Conservation (phyloP, 1,140 invertebrate genomes). For the Scylla paramamosain region DNA sequence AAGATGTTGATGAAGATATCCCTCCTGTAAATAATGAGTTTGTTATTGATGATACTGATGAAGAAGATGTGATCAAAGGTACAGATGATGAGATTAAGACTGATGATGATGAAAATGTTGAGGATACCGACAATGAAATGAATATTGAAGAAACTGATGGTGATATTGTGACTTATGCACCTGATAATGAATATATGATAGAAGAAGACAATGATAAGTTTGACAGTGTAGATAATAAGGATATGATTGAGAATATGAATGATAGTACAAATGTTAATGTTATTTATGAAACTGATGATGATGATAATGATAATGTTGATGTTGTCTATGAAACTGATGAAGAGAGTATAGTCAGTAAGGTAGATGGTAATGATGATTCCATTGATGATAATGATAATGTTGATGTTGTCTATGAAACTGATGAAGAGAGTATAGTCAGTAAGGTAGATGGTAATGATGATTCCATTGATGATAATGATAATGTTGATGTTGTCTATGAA, state of each 20-base stretch:
- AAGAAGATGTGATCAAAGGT: neutral
- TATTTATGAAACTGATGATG: neutral
- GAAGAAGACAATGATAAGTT: neutral
- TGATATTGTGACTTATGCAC: neutral
- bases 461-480: neutral
- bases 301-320: neutral
- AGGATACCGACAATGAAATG: neutral
- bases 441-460: neutral
- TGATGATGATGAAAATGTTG: neutral
- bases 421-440: neutral
- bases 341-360: neutral
- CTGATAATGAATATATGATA: neutral
- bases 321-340: neutral
- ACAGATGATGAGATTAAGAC: neutral
- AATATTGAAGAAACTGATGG: neutral
- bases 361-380: neutral
- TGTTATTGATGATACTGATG: slow-evolving; percentile 11
- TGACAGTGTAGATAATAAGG: neutral
- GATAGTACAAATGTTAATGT: neutral
- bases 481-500: neutral
- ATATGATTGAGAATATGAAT: no score
- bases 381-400: neutral
- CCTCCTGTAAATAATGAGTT: neutral
- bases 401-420: neutral
- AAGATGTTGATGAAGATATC: neutral